Conservation (phyloP, 2,797 vertebrate species). For the Brachyrhaphis roseni region DNA sequence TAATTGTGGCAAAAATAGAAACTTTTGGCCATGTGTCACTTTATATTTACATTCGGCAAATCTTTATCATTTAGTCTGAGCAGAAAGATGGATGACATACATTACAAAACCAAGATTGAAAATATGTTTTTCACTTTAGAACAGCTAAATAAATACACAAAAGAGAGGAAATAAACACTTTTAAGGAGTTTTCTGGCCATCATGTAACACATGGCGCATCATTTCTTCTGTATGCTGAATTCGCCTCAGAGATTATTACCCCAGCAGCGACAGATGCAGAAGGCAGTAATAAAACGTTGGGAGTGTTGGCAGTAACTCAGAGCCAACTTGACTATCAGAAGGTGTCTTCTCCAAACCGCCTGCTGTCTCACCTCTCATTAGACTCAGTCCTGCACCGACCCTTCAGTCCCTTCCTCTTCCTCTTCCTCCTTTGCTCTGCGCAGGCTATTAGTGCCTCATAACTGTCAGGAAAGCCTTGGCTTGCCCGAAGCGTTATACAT, state of each 20-base stretch:
- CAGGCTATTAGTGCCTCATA: slow-evolving; percentile 63
- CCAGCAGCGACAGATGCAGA: slow-evolving; percentile 10
- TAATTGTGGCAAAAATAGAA: too few relatives aligned
- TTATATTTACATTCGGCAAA: not conserved
- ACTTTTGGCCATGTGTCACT: too few relatives aligned
- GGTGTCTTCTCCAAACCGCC: slow-evolving; percentile 61
- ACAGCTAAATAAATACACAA: not conserved
- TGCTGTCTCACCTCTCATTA: slow-evolving; percentile 68
- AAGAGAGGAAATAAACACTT: not conserved
- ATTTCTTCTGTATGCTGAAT: not conserved
- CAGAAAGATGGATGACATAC: not conserved
- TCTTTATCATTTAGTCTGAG: not conserved
- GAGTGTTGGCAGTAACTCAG: slow-evolving; percentile 39
- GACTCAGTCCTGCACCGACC: slow-evolving; percentile 25
- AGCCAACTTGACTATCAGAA: slow-evolving; percentile 48
- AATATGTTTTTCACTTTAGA: not conserved
- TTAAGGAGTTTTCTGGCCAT: not conserved
- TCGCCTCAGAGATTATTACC: slow-evolving; percentile 4
- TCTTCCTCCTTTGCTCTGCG: slow-evolving; percentile 54
- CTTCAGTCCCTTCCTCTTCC: slow-evolving; percentile 27
- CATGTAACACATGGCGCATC: slow-evolving; percentile 4
- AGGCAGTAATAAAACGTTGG: slow-evolving; percentile 19
- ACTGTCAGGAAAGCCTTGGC: slow-evolving; percentile 69
- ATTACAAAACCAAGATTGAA: not conserved
- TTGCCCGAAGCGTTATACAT: slow-evolving; percentile 66